Percentiles rank a stretch among this genome's conserved stretches.
phyloP scores from a whole-genome alignment of 2,797 vertebrate species.

The Amblyraja radiata region DNA sequence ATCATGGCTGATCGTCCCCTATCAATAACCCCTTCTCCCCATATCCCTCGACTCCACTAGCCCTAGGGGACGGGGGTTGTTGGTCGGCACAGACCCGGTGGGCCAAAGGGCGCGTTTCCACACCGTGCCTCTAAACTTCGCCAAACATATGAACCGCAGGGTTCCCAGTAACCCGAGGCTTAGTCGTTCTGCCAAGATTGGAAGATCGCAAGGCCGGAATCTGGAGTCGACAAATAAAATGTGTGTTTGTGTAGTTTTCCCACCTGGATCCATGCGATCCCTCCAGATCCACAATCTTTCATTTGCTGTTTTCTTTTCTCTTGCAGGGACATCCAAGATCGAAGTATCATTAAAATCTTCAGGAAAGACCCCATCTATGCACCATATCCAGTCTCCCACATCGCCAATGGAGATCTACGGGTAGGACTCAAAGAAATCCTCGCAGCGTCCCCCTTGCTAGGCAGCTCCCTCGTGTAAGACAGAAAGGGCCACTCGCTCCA shows the following conservation, averaged over 20 bases:
- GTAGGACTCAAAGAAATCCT: conserved; percentile 58
- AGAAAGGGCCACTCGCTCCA: background rate
- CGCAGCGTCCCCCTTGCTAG: background rate
- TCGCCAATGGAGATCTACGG: conserved; percentile 92
- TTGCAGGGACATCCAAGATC: conserved; percentile 87
- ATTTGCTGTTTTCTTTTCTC: background rate
- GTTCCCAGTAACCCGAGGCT: too few species aligned
- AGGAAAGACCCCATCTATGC: conserved; percentile 94
- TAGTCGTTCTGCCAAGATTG: background rate
- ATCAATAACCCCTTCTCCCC: too few species aligned
- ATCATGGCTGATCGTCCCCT: too few species aligned
- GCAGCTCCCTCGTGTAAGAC: background rate
- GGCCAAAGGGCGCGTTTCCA: too few species aligned
- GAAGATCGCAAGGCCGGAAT: background rate
- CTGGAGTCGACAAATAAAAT: background rate
- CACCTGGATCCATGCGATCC: background rate
- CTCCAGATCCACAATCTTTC: accelerated
- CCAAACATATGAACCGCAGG: too few species aligned
- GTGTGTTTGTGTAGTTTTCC: background rate
- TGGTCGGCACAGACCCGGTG: too few species aligned
- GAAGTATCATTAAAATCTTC: conserved; percentile 97
- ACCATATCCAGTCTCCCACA: conserved; percentile 84
- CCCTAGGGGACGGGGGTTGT: too few species aligned
- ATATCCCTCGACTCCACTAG: too few species aligned
- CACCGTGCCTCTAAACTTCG: too few species aligned